These are phyloP conservation scores for Engystomops pustulosus DNA, from an alignment of 2,113 vertebrate genomes.

Conservation along the genomic window DNA sequence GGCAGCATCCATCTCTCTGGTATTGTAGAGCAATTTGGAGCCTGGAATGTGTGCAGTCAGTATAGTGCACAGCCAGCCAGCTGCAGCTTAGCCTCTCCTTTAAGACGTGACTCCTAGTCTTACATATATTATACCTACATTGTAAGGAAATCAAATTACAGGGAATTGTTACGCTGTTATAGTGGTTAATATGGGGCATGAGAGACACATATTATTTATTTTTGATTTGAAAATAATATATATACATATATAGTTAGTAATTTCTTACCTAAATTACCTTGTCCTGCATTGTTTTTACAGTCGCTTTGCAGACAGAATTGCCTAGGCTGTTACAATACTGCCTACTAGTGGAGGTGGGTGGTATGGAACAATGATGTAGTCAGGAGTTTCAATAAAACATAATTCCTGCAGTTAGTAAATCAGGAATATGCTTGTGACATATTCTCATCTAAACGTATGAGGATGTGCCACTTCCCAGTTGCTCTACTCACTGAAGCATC, in stretches of 20 bases:
- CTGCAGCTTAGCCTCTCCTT: neutral
- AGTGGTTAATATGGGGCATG: too few relatives aligned
- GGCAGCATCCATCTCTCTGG: slow-evolving; percentile 50
- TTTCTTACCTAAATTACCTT: neutral
- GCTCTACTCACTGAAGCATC: too few relatives aligned
- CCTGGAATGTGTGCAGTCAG: slow-evolving; percentile 22
- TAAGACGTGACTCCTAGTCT: neutral
- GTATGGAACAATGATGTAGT: neutral
- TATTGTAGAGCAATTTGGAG: slow-evolving; percentile 53
- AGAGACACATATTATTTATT: neutral
- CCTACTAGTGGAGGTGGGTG: slow-evolving; percentile 39
- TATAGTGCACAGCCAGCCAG: neutral
- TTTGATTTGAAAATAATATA: neutral
- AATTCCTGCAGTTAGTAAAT: neutral
- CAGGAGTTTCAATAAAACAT: neutral
- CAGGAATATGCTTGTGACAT: neutral
- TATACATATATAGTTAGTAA: too few relatives aligned
- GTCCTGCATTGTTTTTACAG: neutral
- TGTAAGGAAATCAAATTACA: too few relatives aligned
- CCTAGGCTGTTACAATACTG: slow-evolving; percentile 23
- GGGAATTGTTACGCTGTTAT: too few relatives aligned
- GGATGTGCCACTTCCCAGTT: neutral
- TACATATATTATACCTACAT: too few relatives aligned
- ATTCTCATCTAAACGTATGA: neutral
- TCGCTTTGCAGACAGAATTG: neutral